Base-by-base conservation (phyloP, 2,888 invertebrate genomes). In the Chloroclystis v-ata region DNA sequence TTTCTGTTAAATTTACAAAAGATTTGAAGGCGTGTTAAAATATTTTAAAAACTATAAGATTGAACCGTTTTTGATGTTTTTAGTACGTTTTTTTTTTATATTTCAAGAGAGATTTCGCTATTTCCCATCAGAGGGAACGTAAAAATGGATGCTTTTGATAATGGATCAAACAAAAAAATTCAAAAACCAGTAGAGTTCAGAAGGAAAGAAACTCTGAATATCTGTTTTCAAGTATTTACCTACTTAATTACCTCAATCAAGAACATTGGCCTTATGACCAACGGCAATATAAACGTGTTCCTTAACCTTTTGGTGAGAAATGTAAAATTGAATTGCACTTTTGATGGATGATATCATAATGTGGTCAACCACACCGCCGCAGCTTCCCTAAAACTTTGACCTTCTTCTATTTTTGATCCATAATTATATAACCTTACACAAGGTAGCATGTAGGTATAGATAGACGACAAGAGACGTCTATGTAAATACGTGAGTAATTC, bases 261-360 rank as follows among this genome's bases (percentile, higher is more conserved):
- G 51, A 52, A 42, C 43, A 40, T 49, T 49, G 35, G 38, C 35
- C 40, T 49, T 45, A 49, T 26, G 30, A n/a, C 20, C 16, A 32
- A 49, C 14, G 40, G 38, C 44, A 39, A 47, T 44, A 49, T 46
- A 43, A 47, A 46, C 43, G 41, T 33, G 38, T 49, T 48, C 49
- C 40, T 40, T 49, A 56, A 56, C 51, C 53, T 54, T 54, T 56
- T 52, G 24, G 44, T 45, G 47, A 48, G 41, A 50, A 49, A 52
- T 47, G 37, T 49, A 43, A 37, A 43, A 47, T 41, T 49, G 44
- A 44, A 46, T 38, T 44, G 35, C 44, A 40, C 14, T 37, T 11
- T 32, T 54, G 48, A 55, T 52, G 49, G 11, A 35, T 54, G 48
- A 55, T 52, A 48, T 53, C 51, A 55, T 49, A 7, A 42, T 41